Evolutionary conservation across 2,888 invertebrate genomes (phyloP), one percentile per base, ranked within the genome.

Genomic region (Athalia rosae): DNA sequence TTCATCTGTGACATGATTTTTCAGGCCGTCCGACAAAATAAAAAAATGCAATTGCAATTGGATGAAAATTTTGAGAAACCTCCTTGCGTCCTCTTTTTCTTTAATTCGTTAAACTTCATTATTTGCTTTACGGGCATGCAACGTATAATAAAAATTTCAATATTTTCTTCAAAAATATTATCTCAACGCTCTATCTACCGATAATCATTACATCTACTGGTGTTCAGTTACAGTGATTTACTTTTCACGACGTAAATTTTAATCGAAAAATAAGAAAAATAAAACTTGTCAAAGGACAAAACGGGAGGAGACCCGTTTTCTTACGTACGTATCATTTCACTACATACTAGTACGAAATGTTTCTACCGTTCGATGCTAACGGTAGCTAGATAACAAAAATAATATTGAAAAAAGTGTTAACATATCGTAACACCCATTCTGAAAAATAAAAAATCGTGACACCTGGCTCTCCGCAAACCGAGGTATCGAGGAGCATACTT

Each of bases 141-240:
- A 74, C 74, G 61, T 74, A 61, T 74, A 8, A 74, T 59, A 74
- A 74, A 74, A 74, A 71, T 45, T 61, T 41, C 41, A 48, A 59
- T 62, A 48, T 74, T 48, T 61, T 50, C 15, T 74, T 62, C 48
- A 58, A 71, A 71, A 71, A 71, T 71, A 71, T 56, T 50, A 74
- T 62, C 61, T 74, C 74, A 48, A 62, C 74, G 61, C 74, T 41
- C 9, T 61, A 74, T 61, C 58, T n/a, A 15, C 59, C 61, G 58
- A 41, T 48, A 61, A 74, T 74, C 13, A 48, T 62, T 63, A 76
- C n/a, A 76, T 41, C 63, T 76, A 76, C 28, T 76, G 76, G 76
- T 76, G 76, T 77, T 77, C 71, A 7, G 9, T 77, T 77, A 77
- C 73, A 77, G 77, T 73, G 77, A 77, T 77, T 59, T 47, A 28